These are phyloP conservation scores for Drosophila prolongata DNA, from an alignment of 2,888 invertebrate species.

Conservation along the genomic window DNA sequence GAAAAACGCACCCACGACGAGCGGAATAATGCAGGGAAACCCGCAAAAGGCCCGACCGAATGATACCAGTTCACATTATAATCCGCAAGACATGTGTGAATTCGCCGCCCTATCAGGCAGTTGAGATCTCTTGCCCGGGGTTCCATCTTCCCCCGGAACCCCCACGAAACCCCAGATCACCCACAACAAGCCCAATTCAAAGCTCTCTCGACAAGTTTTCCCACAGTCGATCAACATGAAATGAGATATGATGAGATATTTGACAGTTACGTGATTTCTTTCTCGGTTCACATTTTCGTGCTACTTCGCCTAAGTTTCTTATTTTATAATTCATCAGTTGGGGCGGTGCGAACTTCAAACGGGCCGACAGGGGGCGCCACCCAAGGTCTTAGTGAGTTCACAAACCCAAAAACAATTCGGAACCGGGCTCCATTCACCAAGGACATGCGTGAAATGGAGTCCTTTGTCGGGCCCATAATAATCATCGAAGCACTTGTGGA, in stretches of 20 bases:
- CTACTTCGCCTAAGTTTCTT: slow-evolving; percentile 9
- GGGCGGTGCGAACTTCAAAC: slow-evolving; percentile 4
- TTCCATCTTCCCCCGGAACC: slow-evolving; percentile 16
- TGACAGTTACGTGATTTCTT: slow-evolving; percentile 82
- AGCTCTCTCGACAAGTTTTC: slow-evolving; percentile 60
- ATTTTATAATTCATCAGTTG: slow-evolving; percentile 12
- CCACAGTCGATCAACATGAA: slow-evolving; percentile 79
- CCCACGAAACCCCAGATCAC: slow-evolving; percentile 6
- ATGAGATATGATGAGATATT: slow-evolving; percentile 77
- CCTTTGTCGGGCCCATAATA: slow-evolving; percentile 26
- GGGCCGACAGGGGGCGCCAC: slow-evolving; percentile 35
- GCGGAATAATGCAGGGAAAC: slow-evolving; percentile 26
- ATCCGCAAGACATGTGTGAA: slow-evolving; percentile 76
- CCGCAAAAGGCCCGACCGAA: slow-evolving; percentile 23
- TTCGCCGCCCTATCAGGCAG: slow-evolving; percentile 64
- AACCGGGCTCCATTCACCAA: slow-evolving; percentile 38
- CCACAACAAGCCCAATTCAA: slow-evolving; percentile 42
- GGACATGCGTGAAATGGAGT: slow-evolving; percentile 73
- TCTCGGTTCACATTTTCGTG: slow-evolving; percentile 47
- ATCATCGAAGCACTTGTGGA: slow-evolving; percentile 58
- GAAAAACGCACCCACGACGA: slow-evolving; percentile 46
- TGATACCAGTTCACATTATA: slow-evolving; percentile 73
- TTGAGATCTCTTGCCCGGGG: slow-evolving; percentile 54
- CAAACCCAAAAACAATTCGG: slow-evolving; percentile 31
- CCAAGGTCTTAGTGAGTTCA: slow-evolving; percentile 34